phyloP scores from a whole-genome alignment of 2,888 invertebrate genomes.

The Stenodera caucasica region DNA sequence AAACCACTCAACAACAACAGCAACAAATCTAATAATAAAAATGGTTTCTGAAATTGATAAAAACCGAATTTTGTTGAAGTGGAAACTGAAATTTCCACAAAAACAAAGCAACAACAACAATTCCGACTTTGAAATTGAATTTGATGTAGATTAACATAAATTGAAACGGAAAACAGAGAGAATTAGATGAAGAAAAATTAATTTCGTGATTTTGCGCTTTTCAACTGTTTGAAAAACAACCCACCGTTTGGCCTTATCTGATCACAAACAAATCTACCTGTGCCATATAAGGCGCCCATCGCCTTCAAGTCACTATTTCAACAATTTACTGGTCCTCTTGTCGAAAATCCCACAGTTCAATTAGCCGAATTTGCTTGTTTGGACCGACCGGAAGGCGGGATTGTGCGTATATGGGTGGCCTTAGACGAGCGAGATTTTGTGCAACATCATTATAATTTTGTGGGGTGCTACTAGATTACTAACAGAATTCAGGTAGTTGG shows the following conservation, averaged over 20 bases:
- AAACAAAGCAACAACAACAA: too few relatives aligned
- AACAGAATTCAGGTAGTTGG: neutral
- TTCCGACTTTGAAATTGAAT: neutral
- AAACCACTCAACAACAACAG: neutral
- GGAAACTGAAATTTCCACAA: neutral
- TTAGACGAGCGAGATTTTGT: too few relatives aligned
- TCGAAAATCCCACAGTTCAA: too few relatives aligned
- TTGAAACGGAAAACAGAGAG: neutral
- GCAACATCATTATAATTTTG: neutral
- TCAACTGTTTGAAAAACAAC: neutral
- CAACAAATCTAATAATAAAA: neutral
- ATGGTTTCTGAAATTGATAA: neutral
- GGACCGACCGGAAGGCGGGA: too few relatives aligned
- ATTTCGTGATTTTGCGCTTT: neutral
- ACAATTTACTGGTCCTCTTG: too few relatives aligned
- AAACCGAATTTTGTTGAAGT: neutral
- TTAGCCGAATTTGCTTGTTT: too few relatives aligned
- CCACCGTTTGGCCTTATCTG: slow-evolving; percentile 2
- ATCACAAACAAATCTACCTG: neutral
- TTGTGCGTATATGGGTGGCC: too few relatives aligned
- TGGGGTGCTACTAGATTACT: neutral
- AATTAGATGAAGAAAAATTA: neutral
- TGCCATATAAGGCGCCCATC: too few relatives aligned
- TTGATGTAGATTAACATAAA: too few relatives aligned
- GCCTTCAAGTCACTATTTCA: too few relatives aligned